Conservation (phyloP, 2,797 vertebrate species). For the Avahi laniger region DNA sequence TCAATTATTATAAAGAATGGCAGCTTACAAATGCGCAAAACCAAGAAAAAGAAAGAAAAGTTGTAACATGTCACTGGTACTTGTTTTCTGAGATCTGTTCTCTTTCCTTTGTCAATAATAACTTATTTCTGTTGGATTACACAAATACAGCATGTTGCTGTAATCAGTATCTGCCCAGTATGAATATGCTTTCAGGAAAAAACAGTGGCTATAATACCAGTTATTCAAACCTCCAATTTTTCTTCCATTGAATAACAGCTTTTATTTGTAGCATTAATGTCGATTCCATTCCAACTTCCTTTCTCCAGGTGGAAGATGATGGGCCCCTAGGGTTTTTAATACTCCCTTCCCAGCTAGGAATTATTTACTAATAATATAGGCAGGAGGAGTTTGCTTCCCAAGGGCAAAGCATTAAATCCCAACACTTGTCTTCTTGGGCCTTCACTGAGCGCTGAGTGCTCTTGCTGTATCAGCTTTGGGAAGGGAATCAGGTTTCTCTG, state of each 20-base stretch:
- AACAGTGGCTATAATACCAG: conserved; percentile 24
- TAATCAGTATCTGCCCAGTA: conserved; percentile 56
- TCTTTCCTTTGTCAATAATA: conserved; percentile 32
- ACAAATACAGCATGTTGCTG: conserved; percentile 35
- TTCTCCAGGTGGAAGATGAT: not conserved
- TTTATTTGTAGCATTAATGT: conserved; percentile 64
- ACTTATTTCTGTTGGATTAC: conserved; percentile 53
- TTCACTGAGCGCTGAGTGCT: not conserved
- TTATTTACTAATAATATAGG: conserved; percentile 39
- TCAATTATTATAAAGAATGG: conserved; percentile 54
- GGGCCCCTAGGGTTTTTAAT: not conserved
- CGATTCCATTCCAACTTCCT: conserved; percentile 56
- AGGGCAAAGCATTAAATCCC: not conserved
- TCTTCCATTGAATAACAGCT: conserved; percentile 65
- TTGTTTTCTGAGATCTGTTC: conserved; percentile 52
- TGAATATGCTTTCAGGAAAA: conserved; percentile 57
- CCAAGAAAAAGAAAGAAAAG: conserved; percentile 44
- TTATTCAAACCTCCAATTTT: conserved; percentile 71
- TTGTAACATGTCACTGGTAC: not conserved
- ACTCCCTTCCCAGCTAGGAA: not conserved
- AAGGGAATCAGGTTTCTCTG: not conserved
- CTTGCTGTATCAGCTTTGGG: not conserved
- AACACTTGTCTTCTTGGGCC: not conserved
- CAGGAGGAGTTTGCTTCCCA: not conserved
- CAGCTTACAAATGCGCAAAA: conserved; percentile 53